Conservation (phyloP, 37 sponge, comb jelly and placozoan species). For the Chondrilla cf. caribensis region DNA sequence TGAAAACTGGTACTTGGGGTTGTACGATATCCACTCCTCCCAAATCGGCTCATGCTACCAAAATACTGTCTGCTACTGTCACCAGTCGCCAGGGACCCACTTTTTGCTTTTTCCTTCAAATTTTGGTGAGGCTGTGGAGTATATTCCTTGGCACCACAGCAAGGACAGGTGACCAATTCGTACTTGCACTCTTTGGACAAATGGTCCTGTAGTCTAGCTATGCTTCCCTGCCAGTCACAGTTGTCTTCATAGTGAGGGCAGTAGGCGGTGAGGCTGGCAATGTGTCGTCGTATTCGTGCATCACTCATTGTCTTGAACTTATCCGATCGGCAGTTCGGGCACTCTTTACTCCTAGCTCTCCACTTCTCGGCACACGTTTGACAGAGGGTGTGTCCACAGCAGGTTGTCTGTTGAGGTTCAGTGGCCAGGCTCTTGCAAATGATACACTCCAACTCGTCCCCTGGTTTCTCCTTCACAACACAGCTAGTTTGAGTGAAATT, state of each 20-base stretch:
- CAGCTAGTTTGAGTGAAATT: no score
- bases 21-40: no score
- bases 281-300: neutral
- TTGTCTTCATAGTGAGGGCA: neutral
- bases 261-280: neutral
- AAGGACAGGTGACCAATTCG: no score
- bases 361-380: neutral
- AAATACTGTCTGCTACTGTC: no score
- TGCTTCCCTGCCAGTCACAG: neutral
- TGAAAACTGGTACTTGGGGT: no score
- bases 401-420: neutral
- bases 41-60: no score
- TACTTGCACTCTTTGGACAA: no score
- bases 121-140: no score
- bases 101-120: neutral
- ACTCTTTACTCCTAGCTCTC: neutral
- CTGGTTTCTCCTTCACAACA: neutral
- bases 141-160: no score
- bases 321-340: neutral
- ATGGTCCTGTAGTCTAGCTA: no score
- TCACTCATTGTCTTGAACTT: neutral
- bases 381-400: conserved; percentile 5
- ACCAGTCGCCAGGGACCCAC: neutral
- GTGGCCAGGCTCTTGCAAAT: neutral
- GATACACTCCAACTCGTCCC: neutral